Conservation (phyloP, 2,888 invertebrate genomes). For the Lasioglossum marginatum region DNA sequence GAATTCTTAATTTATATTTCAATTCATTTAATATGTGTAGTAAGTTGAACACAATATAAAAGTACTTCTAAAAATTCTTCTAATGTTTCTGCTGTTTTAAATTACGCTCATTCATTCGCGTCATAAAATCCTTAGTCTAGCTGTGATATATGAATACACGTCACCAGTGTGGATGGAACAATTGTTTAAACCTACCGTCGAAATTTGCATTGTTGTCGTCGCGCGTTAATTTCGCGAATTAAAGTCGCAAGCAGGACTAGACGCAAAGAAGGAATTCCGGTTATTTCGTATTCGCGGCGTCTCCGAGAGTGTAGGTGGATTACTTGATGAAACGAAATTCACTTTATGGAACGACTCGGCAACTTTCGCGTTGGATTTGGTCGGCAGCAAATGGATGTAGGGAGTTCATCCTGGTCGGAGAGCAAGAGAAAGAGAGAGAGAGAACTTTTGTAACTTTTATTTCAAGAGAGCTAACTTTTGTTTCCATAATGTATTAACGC, state of each 20-base stretch:
- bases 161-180: not conserved
- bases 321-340: constrained; percentile 52
- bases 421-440: not conserved
- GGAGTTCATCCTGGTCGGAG: constrained; percentile 37
- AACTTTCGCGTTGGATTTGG: constrained; percentile 55
- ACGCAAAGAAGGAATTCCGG: not conserved
- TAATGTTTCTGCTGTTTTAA: no score
- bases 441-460: constrained; percentile 57
- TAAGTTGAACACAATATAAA: no score
- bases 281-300: not conserved
- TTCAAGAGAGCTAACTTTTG: constrained; percentile 59
- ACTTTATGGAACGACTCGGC: constrained; percentile 40
- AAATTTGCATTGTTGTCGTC: not conserved
- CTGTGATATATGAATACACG: not conserved
- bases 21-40: no score
- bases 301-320: constrained; percentile 34
- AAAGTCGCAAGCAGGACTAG: not conserved
- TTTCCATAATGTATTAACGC: constrained; percentile 67
- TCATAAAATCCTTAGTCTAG: no score
- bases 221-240: not conserved
- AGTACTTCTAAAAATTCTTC: no score
- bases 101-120: no score
- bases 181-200: not conserved
- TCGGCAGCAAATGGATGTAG: constrained; percentile 60
- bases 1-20: no score